Percentiles rank a stretch among this genome's conserved stretches.
These are phyloP conservation scores for Allygus modestus DNA, from an alignment of 2,888 invertebrate genomes.

Conservation along the genomic window DNA sequence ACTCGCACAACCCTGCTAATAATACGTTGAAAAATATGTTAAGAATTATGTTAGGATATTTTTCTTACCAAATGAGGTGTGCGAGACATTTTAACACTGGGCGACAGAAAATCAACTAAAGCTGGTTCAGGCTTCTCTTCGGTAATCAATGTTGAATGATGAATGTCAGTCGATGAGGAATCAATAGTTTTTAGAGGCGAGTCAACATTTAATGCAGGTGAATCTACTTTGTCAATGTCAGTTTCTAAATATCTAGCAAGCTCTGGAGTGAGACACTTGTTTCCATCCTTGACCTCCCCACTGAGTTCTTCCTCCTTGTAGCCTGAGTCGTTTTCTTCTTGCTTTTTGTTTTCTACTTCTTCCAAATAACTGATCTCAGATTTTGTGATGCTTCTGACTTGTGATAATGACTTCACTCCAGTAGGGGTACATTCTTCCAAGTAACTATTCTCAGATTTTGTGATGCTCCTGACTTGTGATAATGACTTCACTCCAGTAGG, in stretches of 20 bases:
- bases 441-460: background rate
- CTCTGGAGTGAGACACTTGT: background rate
- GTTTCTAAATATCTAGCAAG: conserved; percentile 23
- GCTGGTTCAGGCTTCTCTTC: conserved; percentile 27
- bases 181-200: background rate
- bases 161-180: conserved; percentile 4
- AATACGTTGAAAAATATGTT: no score
- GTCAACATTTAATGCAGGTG: conserved; percentile 11
- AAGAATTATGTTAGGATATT: no score
- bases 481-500: conserved; percentile 29
- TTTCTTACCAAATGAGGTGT: conserved; percentile 47
- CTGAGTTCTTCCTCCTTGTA: conserved; percentile 24
- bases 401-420: conserved; percentile 7
- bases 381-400: background rate
- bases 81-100: background rate
- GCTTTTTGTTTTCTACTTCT: background rate
- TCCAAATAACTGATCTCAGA: background rate
- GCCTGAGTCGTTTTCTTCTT: conserved; percentile 9
- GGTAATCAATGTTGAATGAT: conserved; percentile 1
- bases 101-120: conserved; percentile 22
- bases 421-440: conserved; percentile 36
- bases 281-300: background rate
- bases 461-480: background rate
- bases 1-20: no score
- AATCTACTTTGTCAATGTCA: conserved; percentile 37